Percentiles rank a stretch among this genome's conserved stretches.
These are phyloP conservation scores for Stenchaetothrips biformis DNA, from an alignment of 2,888 invertebrate genomes.

Conservation along the genomic window DNA sequence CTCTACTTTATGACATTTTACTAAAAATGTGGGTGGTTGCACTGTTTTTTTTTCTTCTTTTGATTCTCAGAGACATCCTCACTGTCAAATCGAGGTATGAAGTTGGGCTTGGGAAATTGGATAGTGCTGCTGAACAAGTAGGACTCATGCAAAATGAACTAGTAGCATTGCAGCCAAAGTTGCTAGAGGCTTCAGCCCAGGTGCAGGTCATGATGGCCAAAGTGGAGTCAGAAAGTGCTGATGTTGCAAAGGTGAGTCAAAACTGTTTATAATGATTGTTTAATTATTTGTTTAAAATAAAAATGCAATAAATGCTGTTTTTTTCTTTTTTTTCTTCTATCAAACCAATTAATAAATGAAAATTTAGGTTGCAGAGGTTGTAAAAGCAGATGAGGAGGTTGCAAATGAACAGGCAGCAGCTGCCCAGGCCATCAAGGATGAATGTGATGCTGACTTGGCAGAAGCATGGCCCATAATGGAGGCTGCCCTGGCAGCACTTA, in stretches of 20 bases:
- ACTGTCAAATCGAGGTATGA: conserved; percentile 68
- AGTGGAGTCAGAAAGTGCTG: conserved; percentile 82
- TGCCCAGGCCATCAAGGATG: conserved; percentile 83
- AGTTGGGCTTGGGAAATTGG: conserved; percentile 80
- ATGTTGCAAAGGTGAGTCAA: conserved; percentile 63
- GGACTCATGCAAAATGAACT: conserved; percentile 76
- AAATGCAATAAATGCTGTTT: not conserved
- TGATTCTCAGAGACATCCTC: conserved; percentile 59
- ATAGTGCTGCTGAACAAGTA: conserved; percentile 74
- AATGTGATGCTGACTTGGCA: conserved; percentile 86
- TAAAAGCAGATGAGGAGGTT: conserved; percentile 70
- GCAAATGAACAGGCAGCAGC: conserved; percentile 63
- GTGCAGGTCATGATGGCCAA: conserved; percentile 81
- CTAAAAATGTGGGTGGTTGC: not conserved
- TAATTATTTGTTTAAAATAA: too few species aligned
- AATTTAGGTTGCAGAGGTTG: conserved; percentile 43
- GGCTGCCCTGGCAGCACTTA: conserved; percentile 77
- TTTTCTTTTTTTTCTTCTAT: conserved; percentile 28
- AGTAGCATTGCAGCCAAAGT: conserved; percentile 77
- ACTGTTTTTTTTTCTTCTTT: conserved; percentile 29
- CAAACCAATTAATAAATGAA: not conserved
- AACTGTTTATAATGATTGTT: not conserved
- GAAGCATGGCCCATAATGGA: conserved; percentile 90
- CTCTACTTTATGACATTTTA: conserved; percentile 21
- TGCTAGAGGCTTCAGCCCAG: conserved; percentile 78